Percentiles rank a stretch among this genome's conserved stretches.
phyloP scores from a whole-genome alignment of 2,888 invertebrate genomes.

The Mythimna loreyi region DNA sequence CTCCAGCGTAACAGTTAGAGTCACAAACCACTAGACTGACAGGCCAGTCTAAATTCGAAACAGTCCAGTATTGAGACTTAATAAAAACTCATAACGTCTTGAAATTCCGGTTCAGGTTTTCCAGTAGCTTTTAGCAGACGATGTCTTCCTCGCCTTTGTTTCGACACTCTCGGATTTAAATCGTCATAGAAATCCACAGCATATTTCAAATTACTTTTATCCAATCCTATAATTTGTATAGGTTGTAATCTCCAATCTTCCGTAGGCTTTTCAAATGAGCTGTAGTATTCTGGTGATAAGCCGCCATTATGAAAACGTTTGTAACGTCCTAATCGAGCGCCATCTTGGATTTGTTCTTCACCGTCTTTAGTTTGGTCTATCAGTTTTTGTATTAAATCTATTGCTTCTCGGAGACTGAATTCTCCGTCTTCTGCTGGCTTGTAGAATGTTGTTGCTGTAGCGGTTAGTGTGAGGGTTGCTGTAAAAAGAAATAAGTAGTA shows the following conservation, averaged over 20 bases:
- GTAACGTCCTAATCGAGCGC: too few species aligned
- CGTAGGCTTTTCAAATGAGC: background rate
- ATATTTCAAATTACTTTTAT: background rate
- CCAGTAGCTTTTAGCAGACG: background rate
- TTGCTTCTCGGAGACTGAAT: constrained; percentile 1
- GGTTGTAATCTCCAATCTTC: background rate
- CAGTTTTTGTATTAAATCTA: background rate
- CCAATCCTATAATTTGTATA: background rate
- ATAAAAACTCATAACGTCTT: background rate
- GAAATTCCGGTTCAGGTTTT: background rate
- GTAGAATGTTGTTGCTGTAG: background rate
- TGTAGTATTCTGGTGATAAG: background rate
- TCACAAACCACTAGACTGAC: too few species aligned
- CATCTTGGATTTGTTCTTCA: background rate
- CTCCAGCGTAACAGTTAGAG: too few species aligned
- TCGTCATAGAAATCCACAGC: background rate
- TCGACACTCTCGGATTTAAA: background rate
- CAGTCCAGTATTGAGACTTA: background rate
- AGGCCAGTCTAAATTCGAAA: too few species aligned
- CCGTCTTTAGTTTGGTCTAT: background rate
- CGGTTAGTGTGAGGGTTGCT: background rate
- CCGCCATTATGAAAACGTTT: background rate
- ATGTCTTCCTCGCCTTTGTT: background rate
- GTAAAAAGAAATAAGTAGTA: background rate
- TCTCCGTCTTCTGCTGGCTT: background rate